These are phyloP conservation scores for Macrosoma leucophasiata DNA, from an alignment of 2,888 invertebrate species.

Conservation along the genomic window DNA sequence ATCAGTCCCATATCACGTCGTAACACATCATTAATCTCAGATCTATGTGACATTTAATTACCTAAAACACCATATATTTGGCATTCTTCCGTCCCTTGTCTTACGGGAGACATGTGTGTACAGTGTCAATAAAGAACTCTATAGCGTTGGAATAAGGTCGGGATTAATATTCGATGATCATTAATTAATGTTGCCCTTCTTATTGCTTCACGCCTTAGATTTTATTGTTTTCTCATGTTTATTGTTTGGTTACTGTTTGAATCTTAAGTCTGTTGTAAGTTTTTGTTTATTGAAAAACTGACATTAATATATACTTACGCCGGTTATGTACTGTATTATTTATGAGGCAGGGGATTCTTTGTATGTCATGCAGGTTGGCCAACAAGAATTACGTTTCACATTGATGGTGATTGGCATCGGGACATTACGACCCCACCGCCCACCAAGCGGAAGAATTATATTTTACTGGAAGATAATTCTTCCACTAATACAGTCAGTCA, in stretches of 20 bases:
- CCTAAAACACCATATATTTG: constrained; percentile 74
- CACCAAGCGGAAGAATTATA: no score
- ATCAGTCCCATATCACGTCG: constrained; percentile 44
- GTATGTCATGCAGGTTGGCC: no score
- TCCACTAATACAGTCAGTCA: no score
- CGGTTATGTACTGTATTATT: no score
- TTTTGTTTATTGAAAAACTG: no score
- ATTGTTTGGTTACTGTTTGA: constrained; percentile 33
- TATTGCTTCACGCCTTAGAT: constrained; percentile 74
- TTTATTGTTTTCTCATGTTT: constrained; percentile 54
- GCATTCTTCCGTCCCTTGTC: constrained; percentile 63
- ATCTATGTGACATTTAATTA: constrained; percentile 76
- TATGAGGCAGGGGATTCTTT: no score
- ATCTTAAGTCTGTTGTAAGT: constrained; percentile 51
- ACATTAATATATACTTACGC: no score
- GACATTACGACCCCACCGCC: no score
- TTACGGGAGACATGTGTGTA: constrained; percentile 37
- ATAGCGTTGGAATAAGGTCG: constrained; percentile 23
- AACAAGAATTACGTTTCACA: no score
- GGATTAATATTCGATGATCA: constrained; percentile 22
- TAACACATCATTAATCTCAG: constrained; percentile 74
- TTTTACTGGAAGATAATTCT: no score
- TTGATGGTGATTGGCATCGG: no score
- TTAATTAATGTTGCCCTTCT: constrained; percentile 69
- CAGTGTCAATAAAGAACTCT: constrained; percentile 23